Evolutionary conservation across 2,888 invertebrate genomes (phyloP), one percentile per base, ranked within the genome.

Genomic region (Dicycla oo): DNA sequence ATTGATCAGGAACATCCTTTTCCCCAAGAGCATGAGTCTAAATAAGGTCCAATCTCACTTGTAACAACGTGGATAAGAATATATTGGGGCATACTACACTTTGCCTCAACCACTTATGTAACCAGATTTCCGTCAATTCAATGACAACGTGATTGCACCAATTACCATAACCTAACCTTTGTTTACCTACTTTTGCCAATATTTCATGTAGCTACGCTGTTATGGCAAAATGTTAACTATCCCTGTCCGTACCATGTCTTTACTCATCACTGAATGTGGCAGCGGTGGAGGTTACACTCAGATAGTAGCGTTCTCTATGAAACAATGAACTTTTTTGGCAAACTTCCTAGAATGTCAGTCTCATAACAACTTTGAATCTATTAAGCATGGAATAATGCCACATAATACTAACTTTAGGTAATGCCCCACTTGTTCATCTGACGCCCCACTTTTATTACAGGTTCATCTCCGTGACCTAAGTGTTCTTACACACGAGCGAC

Each of bases 311-410:
- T 62, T 23, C 13, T 40, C 20, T 73, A 49, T 11, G 51, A 71
- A 76, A n/a, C 65, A 76, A 76, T 76, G 61, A 76, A 76, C 60
- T 65, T 62, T 76, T 65, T 62, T 76, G 75, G 75, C 69, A 63
- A 15, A 8, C 23, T 43, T 62, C 61, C 51, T 71, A 62, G 38
- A 70, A 49, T 38, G 20, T 23, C 34, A 40, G 13, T 51, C 8
- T 61, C 11, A n/a, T n/a, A n/a, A n/a, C n/a, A n/a, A n/a, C n/a
- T n/a, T n/a, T n/a, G n/a, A n/a, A n/a, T n/a, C n/a, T n/a, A n/a
- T n/a, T n/a, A n/a, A n/a, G n/a, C n/a, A n/a, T n/a, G n/a, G n/a
- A n/a, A n/a, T n/a, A n/a, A n/a, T n/a, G n/a, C n/a, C n/a, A n/a
- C n/a, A n/a, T n/a, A n/a, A n/a, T n/a, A n/a, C n/a, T n/a, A n/a